Evolutionary conservation across 1,140 invertebrate species (phyloP), one percentile per base, ranked within the genome.

Genomic region (Eueides isabella): DNA sequence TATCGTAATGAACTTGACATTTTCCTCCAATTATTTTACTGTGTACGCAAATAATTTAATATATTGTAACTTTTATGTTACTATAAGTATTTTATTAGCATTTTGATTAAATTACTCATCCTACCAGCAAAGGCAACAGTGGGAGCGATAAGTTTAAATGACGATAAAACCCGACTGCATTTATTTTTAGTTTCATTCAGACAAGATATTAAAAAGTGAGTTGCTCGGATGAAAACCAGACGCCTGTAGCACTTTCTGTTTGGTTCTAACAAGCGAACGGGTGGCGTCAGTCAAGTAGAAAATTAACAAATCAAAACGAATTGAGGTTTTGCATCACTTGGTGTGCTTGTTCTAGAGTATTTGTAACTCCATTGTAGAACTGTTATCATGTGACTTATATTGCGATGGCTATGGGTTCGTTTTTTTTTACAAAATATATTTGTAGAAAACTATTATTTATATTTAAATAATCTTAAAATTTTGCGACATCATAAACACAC

Each of bases 221-320:
- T 55, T 26, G 48, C 23, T 55, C 48, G 19, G 11, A 55, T 55
- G 48, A 55, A 55, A 26, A 55, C 48, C 48, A 55, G 48, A 55
- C 48, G 48, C 23, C 23, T 55, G 19, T 12, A 55, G 48, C 48
- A 12, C 11, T 68, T 31, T 69, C 11, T 33, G 26, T 61, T 69
- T 55, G 26, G 30, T 55, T 67, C 66, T 16, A 67, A 67, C 64
- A 4, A 41, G 31, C 23, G 16, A 61, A 61, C 28, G 26, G 16
- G n/a, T 29, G 61, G 23, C 70, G 69, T 62, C 76, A 80, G 74
- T 76, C 71, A 70, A 73, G 64, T 74, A 66, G 78, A 80, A 78
- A 82, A 80, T 82, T 75, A 76, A 76, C 67, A 69, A 79, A 77
- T 76, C 61, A 35, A 65, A 72, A 66, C 44, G 67, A 72, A 76